Evolutionary conservation across 2,888 invertebrate genomes (phyloP).

Genomic region (Thera britannica): DNA sequence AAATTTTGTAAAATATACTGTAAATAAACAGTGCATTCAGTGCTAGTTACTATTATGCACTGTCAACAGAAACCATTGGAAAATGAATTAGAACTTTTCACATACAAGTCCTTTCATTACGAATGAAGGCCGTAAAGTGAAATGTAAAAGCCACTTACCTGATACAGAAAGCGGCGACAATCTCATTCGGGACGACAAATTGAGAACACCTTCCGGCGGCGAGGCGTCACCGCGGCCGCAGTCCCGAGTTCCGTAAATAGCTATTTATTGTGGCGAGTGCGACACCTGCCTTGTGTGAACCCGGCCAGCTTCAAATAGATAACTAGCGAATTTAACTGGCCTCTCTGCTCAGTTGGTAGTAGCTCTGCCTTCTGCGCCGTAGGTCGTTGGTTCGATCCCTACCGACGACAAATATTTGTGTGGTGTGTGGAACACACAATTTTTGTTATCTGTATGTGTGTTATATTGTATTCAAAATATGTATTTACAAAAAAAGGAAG

Average conservation of each 20-base stretch:
- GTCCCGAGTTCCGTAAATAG: slow-evolving; percentile 69
- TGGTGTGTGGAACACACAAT: too few species aligned
- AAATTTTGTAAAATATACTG: background rate
- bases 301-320: slow-evolving; percentile 49
- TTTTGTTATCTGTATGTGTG: too few species aligned
- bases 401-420: too few species aligned
- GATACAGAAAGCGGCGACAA: slow-evolving; percentile 79
- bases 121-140: slow-evolving; percentile 59
- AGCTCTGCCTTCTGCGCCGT: too few species aligned
- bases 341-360: too few species aligned
- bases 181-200: slow-evolving; percentile 81
- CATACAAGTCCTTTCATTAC: slow-evolving; percentile 37
- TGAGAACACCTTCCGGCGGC: slow-evolving; percentile 76
- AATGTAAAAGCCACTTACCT: slow-evolving; percentile 79
- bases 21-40: background rate
- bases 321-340: slow-evolving; percentile 8
- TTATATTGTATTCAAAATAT: too few species aligned
- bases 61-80: slow-evolving; percentile 17
- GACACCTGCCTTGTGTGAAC: slow-evolving; percentile 70
- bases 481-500: too few species aligned
- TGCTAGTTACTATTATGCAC: slow-evolving; percentile 3
- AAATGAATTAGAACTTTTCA: slow-evolving; percentile 37
- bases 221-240: slow-evolving; percentile 60
- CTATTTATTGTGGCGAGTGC: slow-evolving; percentile 76
- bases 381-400: too few species aligned